Evolutionary conservation across 2,888 invertebrate genomes (phyloP).

Genomic region (Brenthis daphne): DNA sequence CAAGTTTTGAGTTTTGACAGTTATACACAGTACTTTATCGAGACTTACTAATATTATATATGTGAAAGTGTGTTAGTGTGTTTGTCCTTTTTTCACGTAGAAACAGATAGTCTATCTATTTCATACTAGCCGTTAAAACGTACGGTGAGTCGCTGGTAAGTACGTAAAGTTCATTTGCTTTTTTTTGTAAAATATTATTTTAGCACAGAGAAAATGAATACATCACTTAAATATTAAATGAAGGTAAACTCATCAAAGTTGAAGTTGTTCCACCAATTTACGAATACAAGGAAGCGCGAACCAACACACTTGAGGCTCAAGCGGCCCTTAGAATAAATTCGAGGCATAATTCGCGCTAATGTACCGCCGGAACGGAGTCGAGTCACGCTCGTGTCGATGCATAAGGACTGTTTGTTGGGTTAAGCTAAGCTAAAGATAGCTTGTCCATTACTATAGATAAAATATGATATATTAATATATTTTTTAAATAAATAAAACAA

Average conservation of each 20-base stretch:
- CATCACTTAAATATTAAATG: constrained; percentile 10
- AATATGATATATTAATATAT: too few species aligned
- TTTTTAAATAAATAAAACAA: too few species aligned
- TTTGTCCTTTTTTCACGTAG: too few species aligned
- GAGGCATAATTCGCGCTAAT: constrained; percentile 38
- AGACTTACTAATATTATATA: too few species aligned
- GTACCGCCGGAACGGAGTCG: constrained; percentile 35
- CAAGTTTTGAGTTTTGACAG: too few species aligned
- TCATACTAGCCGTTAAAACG: too few species aligned
- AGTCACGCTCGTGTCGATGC: constrained; percentile 41
- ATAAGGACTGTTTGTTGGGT: constrained; percentile 22
- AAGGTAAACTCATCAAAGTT: constrained; percentile 16
- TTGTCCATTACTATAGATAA: background rate
- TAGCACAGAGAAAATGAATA: background rate
- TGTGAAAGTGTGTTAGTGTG: too few species aligned
- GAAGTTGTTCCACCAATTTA: constrained; percentile 24
- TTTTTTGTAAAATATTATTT: background rate
- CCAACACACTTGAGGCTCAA: constrained; percentile 19
- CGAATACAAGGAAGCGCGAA: constrained; percentile 25
- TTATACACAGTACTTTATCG: too few species aligned
- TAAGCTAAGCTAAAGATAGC: constrained; percentile 19
- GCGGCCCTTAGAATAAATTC: constrained; percentile 36
- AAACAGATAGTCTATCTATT: too few species aligned
- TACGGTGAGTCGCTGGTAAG: too few species aligned
- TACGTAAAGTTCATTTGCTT: background rate